Evolutionary conservation across 2,888 invertebrate genomes (phyloP), one percentile per base, ranked within the genome.

Genomic region (Drosophila trichaetosa): DNA sequence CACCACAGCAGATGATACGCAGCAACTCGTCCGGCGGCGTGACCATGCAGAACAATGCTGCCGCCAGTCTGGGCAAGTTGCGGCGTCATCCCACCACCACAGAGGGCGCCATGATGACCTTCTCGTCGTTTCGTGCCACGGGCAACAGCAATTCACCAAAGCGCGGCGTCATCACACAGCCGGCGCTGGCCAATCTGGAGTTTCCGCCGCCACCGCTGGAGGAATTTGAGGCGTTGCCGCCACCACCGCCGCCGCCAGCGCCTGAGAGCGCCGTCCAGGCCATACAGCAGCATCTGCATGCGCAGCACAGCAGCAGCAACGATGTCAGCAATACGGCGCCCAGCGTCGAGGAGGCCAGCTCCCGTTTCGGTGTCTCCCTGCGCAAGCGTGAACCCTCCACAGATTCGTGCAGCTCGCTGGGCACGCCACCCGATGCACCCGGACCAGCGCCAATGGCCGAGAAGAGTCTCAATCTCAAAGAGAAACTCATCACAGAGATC

Each of bases 1-100:
- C 81, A 62, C 91, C 85, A 31, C 92, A 96, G 24, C 97, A 97
- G 93, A 98, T 98, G 97, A 97, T 97, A 72, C 95, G 97, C 46
- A 97, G 97, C 89, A 98, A 97, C 93, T 97, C 97, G 0, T 97
- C 97, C 0, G 96, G 97, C 54, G 97, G 97, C 11, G 96, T 96
- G 13, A 96, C 96, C 1, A 94, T 95, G 79, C 95, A 94, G 34
- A 94, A 94, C 82, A 95, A 95, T 62, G 95, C 96, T 24, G 94
- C 95, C 1, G 94, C 94, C 63, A 94, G 95, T 76, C 78, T 93
- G 2, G 93, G 92, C 72, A 95, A 95, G 69, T 93, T 95, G 81
- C 94, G 94, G 73, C 93, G 94, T 21, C 94, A 94, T 87, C 93
- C 94, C 74, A 94, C 93, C 54, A 93, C 94, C 75, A 93, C 94